phyloP scores from a whole-genome alignment of 2,113 vertebrate genomes.

The Zeus faber region DNA sequence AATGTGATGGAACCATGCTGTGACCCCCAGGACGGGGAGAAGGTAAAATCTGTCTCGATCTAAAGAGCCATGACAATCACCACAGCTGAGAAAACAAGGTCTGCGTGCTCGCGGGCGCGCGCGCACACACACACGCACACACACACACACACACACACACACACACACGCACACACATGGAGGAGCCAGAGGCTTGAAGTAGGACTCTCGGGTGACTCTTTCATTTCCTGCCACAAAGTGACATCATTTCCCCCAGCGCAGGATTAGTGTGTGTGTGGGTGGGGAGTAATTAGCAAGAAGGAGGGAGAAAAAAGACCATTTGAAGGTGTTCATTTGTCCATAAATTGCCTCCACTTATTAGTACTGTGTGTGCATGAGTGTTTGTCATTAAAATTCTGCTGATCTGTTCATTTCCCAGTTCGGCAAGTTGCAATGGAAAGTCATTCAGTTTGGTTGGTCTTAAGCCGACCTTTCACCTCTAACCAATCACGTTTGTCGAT shows the following conservation, averaged over 20 bases:
- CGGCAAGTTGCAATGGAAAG: no score
- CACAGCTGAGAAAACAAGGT: no score
- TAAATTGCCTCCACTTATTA: constrained; percentile 10
- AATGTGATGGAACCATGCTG: no score
- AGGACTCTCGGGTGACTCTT: constrained; percentile 26
- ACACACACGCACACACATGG: background rate
- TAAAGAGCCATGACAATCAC: no score
- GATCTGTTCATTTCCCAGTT: no score
- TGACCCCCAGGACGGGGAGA: no score
- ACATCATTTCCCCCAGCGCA: constrained; percentile 37
- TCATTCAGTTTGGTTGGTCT: no score
- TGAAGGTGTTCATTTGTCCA: constrained; percentile 4
- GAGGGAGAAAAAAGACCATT: background rate
- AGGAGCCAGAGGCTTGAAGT: constrained; percentile 22
- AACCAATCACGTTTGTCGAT: no score
- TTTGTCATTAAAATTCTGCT: background rate
- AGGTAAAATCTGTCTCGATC: no score
- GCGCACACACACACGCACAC: background rate
- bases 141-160: constrained; percentile 14
- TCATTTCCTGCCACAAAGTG: constrained; percentile 32
- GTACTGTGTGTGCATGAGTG: constrained; percentile 1
- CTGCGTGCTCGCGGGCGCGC: no score
- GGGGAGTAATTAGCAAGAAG: constrained; percentile 1
- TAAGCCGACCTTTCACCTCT: no score
- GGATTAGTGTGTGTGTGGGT: constrained; percentile 3